phyloP scores from a whole-genome alignment of 2,888 invertebrate species.

The Drosophila rubida region DNA sequence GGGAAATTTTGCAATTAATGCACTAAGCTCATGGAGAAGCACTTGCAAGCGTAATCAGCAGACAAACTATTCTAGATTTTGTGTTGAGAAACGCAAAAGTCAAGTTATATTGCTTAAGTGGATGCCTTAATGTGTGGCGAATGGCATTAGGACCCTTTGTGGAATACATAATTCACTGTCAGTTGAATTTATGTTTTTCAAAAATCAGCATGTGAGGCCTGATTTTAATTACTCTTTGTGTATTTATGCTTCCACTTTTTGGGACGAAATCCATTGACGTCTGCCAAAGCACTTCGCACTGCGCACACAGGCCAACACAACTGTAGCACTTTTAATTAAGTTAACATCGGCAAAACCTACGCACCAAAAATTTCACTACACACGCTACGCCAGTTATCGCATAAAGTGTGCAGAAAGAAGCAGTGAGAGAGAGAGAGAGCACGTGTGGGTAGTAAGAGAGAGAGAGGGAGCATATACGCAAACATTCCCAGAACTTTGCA shows the following conservation, averaged over 20 bases:
- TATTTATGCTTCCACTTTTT: constrained; percentile 46
- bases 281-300: constrained; percentile 33
- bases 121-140: constrained; percentile 11
- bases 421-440: background rate
- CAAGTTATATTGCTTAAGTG: background rate
- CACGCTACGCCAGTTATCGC: constrained; percentile 10
- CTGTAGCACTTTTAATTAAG: constrained; percentile 70
- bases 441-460: constrained; percentile 6
- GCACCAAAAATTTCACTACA: constrained; percentile 23
- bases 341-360: constrained; percentile 55
- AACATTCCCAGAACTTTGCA: constrained; percentile 63
- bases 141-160: constrained; percentile 30
- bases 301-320: constrained; percentile 37
- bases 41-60: background rate
- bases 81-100: background rate
- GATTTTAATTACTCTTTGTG: constrained; percentile 70
- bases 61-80: background rate
- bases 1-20: too few relatives aligned
- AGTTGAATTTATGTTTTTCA: constrained; percentile 49
- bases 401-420: background rate
- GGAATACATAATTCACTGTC: constrained; percentile 42
- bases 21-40: background rate
- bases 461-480: constrained; percentile 25
- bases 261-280: constrained; percentile 26
- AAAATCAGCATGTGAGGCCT: constrained; percentile 52